Base-by-base conservation (phyloP, 2,888 invertebrate genomes). In the Phengaris arion region DNA sequence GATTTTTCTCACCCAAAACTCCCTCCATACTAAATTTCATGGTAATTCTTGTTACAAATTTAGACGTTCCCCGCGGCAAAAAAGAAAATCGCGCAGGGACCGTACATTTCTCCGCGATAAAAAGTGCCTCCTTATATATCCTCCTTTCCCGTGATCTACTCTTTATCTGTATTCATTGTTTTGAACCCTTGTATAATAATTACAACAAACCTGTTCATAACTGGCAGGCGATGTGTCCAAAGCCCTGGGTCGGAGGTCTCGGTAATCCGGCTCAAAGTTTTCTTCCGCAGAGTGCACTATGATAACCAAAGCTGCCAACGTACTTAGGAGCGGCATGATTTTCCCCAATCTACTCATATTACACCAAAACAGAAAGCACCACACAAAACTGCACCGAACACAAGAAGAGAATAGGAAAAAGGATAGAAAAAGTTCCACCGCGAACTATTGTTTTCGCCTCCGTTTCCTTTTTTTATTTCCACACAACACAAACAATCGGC, bases 261-360 rank as follows among this genome's bases (percentile, higher is more conserved):
- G 83, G 77, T 86, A 86, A n/a, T 87, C 86, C 72, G 81, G 81
- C 76, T 89, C 88, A 78, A 86, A 82, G 68, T 90, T 88, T 79
- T 92, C 92, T 79, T 93, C 92, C 5, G 90, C 89, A 51, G 92
- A 89, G 80, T 92, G 86, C 80, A 90, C 93, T 79, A 93, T 91
- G 78, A 93, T 92, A 82, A 93, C 91, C 86, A 93, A 82, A 79
- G 93, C 93, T 79, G 93, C 93, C 82, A 93, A 83, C 84, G 91
- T 93, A 85, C 92, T 91, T 83, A 93, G 83, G 81, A 93, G 85
- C 78, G 90, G 88, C 93, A 93, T 35, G 35, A 35, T 84, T 82
- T 75, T 80, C 89, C 87, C 87, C 85, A 82, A 85, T 81, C 86
- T 86, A 90, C 91, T 90, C 93, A 93, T 93, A 92, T 87, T 92